These are phyloP conservation scores for Rhynchonema sp. DNA, from an alignment of 2,888 invertebrate species.

Conservation along the genomic window DNA sequence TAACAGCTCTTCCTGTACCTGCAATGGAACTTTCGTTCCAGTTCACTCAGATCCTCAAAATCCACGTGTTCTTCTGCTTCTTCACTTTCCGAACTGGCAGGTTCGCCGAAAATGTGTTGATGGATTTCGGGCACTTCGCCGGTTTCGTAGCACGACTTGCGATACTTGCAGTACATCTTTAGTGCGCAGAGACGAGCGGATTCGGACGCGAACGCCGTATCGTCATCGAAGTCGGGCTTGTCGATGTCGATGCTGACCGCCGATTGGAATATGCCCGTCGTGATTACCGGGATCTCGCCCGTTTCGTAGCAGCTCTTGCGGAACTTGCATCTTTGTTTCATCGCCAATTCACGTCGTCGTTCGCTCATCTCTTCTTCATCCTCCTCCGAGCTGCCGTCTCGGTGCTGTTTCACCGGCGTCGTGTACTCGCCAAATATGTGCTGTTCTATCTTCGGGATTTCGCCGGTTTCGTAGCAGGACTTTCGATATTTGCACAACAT, in stretches of 20 bases:
- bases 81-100: neutral
- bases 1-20: conserved; percentile 19
- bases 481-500: conserved; percentile 18
- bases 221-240: neutral
- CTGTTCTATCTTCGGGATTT: neutral
- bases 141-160: conserved; percentile 17
- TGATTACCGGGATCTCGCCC: neutral
- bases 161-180: conserved; percentile 17
- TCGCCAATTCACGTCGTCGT: neutral
- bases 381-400: too few relatives aligned
- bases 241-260: neutral
- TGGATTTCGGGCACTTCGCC: conserved; percentile 8
- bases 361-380: too few relatives aligned
- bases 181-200: too few relatives aligned
- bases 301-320: conserved; percentile 21
- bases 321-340: conserved; percentile 15
- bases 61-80: neutral
- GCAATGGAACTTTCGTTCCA: conserved; percentile 16
- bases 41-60: neutral
- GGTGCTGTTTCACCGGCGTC: neutral
- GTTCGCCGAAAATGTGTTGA: neutral
- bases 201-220: neutral
- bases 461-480: conserved; percentile 17
- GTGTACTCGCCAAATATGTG: neutral
- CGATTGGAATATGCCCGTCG: neutral